phyloP scores from a whole-genome alignment of 2,113 vertebrate genomes.

The Muntiacus muntjak region DNA sequence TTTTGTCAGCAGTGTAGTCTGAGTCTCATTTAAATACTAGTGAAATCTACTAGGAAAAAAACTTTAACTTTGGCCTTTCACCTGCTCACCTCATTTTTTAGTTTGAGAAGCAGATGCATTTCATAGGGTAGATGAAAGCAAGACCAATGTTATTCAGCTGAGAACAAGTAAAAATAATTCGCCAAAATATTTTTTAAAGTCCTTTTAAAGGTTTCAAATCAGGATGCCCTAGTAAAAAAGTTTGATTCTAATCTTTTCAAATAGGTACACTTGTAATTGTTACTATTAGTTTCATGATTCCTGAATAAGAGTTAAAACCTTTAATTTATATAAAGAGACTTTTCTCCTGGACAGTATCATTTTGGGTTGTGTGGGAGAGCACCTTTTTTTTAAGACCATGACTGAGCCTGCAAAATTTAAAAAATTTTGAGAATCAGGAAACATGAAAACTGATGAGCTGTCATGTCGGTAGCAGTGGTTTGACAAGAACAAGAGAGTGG shows the following conservation, averaged over 20 bases:
- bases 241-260: not conserved
- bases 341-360: not conserved
- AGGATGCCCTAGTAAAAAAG: not conserved
- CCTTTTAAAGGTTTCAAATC: not conserved
- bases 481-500: not conserved
- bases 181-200: not conserved
- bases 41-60: not conserved
- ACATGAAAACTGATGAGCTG: not conserved
- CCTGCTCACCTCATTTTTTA: not conserved
- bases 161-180: constrained; percentile 26
- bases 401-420: not conserved
- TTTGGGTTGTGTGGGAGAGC: not conserved
- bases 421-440: not conserved
- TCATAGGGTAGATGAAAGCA: not conserved
- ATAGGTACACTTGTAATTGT: not conserved
- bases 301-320: not conserved
- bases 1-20: not conserved
- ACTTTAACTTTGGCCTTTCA: accelerated
- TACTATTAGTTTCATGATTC: not conserved
- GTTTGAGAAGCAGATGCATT: not conserved
- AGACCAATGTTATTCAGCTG: not conserved
- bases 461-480: not conserved
- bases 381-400: not conserved
- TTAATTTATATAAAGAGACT: not conserved
- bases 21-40: not conserved